Conservation (phyloP, 2,797 vertebrate genomes). For the Onychomys leucogaster region DNA sequence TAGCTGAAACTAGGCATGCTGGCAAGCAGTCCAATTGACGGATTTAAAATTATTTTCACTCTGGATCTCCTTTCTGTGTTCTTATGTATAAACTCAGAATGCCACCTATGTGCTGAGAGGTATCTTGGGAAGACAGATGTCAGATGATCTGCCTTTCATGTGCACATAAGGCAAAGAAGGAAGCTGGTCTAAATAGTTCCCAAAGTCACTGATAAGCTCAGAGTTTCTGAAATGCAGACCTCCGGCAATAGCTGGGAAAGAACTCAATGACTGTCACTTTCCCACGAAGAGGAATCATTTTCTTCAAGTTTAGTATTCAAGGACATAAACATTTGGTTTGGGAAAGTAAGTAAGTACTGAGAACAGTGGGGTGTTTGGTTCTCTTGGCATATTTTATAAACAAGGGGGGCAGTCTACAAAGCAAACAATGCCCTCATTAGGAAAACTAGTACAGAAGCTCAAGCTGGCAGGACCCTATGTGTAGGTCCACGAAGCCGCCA, state of each 20-base stretch:
- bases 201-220: neutral
- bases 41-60: neutral
- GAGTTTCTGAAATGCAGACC: neutral
- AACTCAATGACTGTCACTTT: conserved; percentile 44
- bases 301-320: conserved; percentile 78
- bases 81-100: neutral
- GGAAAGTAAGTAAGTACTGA: conserved; percentile 76
- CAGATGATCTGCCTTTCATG: neutral
- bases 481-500: neutral
- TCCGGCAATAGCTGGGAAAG: conserved; percentile 38
- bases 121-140: neutral
- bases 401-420: conserved; percentile 68
- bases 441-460: conserved; percentile 58
- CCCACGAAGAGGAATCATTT: conserved; percentile 64
- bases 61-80: neutral
- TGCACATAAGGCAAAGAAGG: neutral
- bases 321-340: conserved; percentile 80
- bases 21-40: neutral
- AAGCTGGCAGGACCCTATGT: conserved; percentile 42
- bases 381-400: conserved; percentile 82
- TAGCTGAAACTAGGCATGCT: neutral
- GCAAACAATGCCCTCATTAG: conserved; percentile 77
- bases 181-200: neutral
- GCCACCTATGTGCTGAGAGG: neutral
- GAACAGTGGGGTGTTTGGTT: conserved; percentile 68